Conservation (phyloP, 2,797 vertebrate genomes). For the Serranus cabrilla region DNA sequence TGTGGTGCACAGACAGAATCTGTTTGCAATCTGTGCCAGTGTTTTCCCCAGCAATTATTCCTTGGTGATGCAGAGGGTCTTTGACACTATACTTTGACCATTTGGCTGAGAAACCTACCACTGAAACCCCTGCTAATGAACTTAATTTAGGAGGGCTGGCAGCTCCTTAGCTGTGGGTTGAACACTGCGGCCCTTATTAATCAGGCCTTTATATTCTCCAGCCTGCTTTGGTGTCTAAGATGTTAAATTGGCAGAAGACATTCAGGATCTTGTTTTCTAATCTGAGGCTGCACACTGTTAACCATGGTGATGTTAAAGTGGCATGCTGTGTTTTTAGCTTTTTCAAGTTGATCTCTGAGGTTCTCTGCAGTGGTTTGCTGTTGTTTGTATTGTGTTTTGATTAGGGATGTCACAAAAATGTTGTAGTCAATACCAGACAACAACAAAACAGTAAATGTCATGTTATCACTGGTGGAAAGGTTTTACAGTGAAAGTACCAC, state of each 20-base stretch:
- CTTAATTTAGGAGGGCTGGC: conserved; percentile 54
- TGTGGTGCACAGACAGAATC: conserved; percentile 21
- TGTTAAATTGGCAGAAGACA: conserved; percentile 39
- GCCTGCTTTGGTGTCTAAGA: conserved; percentile 37
- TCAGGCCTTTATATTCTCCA: conserved; percentile 44
- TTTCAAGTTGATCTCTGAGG: not conserved
- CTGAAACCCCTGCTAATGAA: conserved; percentile 61
- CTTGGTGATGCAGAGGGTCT: conserved; percentile 11
- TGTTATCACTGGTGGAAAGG: no score
- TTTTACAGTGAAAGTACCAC: no score
- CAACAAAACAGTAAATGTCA: no score
- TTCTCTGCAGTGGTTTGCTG: conserved; percentile 1
- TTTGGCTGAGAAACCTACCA: conserved; percentile 44
- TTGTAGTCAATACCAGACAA: no score
- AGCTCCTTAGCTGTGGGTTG: conserved; percentile 10
- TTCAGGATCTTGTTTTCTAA: conserved; percentile 15
- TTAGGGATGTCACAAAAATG: not conserved
- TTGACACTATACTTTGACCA: conserved; percentile 42
- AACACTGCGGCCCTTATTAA: conserved; percentile 39
- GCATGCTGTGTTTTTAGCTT: not conserved
- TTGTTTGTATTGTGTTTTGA: conserved; percentile 8
- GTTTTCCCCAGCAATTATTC: conserved; percentile 43
- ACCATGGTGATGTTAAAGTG: not conserved
- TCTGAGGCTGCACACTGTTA: conserved; percentile 10
- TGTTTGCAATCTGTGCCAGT: conserved; percentile 17